phyloP scores from a whole-genome alignment of 2,113 vertebrate species.

The Hassar affinis region DNA sequence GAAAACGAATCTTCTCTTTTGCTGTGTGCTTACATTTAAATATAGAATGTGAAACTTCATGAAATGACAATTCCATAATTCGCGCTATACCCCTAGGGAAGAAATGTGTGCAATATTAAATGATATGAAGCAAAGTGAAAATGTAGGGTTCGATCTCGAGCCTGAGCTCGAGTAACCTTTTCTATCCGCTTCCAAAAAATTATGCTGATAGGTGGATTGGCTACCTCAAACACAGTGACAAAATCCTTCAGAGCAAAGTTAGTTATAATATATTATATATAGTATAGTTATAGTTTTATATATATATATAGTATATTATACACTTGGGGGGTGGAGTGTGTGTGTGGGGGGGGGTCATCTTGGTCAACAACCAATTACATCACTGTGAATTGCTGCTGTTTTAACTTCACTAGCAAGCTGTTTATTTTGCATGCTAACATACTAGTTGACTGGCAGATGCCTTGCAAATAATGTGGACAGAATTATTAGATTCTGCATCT shows the following conservation, averaged over 20 bases:
- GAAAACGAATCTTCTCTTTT: not conserved
- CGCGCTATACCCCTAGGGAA: not conserved
- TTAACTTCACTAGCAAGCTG: too few relatives aligned
- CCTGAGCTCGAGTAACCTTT: not conserved
- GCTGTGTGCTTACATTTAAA: not conserved
- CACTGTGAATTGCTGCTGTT: too few relatives aligned
- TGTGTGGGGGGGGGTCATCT: too few relatives aligned
- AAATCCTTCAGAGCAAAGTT: not conserved
- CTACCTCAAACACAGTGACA: not conserved
- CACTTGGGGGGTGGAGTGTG: too few relatives aligned
- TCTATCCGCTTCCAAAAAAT: not conserved
- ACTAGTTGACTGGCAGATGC: too few relatives aligned
- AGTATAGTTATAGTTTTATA: too few relatives aligned
- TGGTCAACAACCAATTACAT: too few relatives aligned
- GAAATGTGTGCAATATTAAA: not conserved
- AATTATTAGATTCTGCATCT: too few relatives aligned
- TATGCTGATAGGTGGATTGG: not conserved
- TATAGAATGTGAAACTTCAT: not conserved
- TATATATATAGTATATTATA: too few relatives aligned
- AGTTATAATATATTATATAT: too few relatives aligned
- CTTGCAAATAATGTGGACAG: too few relatives aligned
- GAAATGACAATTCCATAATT: not conserved
- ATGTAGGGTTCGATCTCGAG: not conserved
- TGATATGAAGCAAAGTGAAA: not conserved
- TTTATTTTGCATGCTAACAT: too few relatives aligned